Evolutionary conservation across 2,797 vertebrate species (phyloP).

Genomic region (Sphenopsis melanotis): DNA sequence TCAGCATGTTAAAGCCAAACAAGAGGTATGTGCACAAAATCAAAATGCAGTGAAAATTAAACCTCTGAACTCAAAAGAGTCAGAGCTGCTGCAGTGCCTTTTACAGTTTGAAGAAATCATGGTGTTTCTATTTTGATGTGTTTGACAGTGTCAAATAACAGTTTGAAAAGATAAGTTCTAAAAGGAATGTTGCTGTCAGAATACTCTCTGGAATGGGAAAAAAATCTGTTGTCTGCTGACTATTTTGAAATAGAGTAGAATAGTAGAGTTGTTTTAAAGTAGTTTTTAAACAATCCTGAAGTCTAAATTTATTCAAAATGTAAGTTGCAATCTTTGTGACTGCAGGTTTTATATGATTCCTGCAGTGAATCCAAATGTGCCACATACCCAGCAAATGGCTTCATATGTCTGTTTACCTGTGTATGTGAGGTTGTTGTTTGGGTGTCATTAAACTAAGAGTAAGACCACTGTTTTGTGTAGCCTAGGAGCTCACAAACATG

Average conservation of each 20-base stretch:
- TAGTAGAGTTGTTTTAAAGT: not conserved
- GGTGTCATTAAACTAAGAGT: not conserved
- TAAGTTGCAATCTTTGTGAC: not conserved
- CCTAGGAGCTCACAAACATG: not conserved
- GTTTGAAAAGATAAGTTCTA: not conserved
- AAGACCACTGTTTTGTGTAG: not conserved
- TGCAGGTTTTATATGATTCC: not conserved
- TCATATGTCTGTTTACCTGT: fast-evolving
- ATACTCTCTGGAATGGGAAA: not conserved
- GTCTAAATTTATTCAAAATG: not conserved
- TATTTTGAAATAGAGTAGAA: not conserved
- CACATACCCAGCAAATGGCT: not conserved
- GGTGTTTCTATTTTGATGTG: not conserved
- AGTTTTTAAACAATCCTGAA: not conserved
- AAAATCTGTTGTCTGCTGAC: not conserved
- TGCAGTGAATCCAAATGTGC: not conserved
- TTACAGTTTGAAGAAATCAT: not conserved
- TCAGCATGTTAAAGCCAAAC: constrained; percentile 78
- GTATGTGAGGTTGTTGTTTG: not conserved
- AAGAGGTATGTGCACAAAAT: constrained; percentile 76
- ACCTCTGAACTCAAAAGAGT: not conserved
- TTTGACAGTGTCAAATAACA: not conserved
- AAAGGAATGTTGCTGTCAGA: not conserved
- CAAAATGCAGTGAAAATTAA: not conserved
- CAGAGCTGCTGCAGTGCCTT: not conserved